Conservation (phyloP, 1,140 invertebrate genomes). For the Tachypleus tridentatus region DNA sequence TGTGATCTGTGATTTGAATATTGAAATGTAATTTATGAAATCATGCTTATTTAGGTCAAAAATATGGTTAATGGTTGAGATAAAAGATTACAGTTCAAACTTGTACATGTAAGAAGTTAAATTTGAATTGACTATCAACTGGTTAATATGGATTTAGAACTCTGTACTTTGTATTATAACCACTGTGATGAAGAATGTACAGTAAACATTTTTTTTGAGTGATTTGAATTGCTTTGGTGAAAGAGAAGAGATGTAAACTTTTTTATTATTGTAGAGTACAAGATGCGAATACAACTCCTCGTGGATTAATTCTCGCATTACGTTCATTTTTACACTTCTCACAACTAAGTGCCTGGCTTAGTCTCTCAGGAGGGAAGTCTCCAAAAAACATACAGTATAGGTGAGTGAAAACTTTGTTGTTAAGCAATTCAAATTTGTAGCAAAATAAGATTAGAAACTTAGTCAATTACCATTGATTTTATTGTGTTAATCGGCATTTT, state of each 20-base stretch:
- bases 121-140: background rate
- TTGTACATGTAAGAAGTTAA: too few relatives aligned
- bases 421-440: too few relatives aligned
- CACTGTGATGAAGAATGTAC: background rate
- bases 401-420: conserved; percentile 20
- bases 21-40: too few relatives aligned
- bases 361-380: conserved; percentile 38
- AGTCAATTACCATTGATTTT: too few relatives aligned
- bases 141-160: background rate
- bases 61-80: too few relatives aligned
- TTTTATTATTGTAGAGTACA: conserved; percentile 14
- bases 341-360: conserved; percentile 80
- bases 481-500: too few relatives aligned
- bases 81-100: too few relatives aligned
- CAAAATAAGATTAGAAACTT: too few relatives aligned
- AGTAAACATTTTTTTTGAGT: background rate
- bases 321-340: conserved; percentile 93
- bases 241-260: conserved; percentile 1
- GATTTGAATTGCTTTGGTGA: too few relatives aligned
- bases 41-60: too few relatives aligned
- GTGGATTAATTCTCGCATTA: conserved; percentile 77
- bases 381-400: conserved; percentile 45
- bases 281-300: conserved; percentile 31
- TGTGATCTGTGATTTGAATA: too few relatives aligned
- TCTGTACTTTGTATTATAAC: background rate